Base-by-base conservation (phyloP, 2,888 invertebrate genomes). In the Parthenolecanium corni region DNA sequence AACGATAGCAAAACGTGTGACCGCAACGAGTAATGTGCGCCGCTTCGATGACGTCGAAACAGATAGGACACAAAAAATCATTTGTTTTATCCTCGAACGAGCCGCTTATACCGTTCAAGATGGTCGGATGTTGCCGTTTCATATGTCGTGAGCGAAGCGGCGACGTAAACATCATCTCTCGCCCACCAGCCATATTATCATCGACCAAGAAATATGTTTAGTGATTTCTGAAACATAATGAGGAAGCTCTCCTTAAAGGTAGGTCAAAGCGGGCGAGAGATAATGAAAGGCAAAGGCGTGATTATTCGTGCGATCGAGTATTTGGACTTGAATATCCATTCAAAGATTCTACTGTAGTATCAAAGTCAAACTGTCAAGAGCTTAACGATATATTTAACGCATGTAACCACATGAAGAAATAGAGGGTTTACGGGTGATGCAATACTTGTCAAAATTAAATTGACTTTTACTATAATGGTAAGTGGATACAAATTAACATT, bases 1-100 rank as follows among this genome's bases (percentile, higher is more conserved):
- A 94, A 18, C 81, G 79, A 71, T 82, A 84, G 74, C 94, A 94
- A 76, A 89, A 94, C 1, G 91, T 91, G 73, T 94, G 93, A 0
- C 93, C 93, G 75, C 94, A 93, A 68, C 85, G 82, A 0, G 92
- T 92, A 70, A 93, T 89, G 74, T 90, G 85, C 0, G 93, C 91
- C 73, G 91, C 91, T 68, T 85, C 85, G 65, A 93, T 89, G 52
- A 89, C 76, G 73, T 90, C 88, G 74, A 91, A 88, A 75, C 94
- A 94, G 58, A 92, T 85, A 0, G 91, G 89, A 72, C 92, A 88
- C 57, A 80, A 75, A 67, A 68, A 71, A 71, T 82, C 82, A 68
- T 80, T 79, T 71, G 80, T 82, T 74, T 83, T 83, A 70, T 84
- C 83, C 68, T 84, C 84, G 1, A 80, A 75, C 1, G 81, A 80